A percentile compares a stretch with the other conserved stretches of the same genome.
These are phyloP conservation scores for Tragelaphus strepsiceros DNA, from an alignment of 2,113 vertebrate genomes.

Conservation along the genomic window DNA sequence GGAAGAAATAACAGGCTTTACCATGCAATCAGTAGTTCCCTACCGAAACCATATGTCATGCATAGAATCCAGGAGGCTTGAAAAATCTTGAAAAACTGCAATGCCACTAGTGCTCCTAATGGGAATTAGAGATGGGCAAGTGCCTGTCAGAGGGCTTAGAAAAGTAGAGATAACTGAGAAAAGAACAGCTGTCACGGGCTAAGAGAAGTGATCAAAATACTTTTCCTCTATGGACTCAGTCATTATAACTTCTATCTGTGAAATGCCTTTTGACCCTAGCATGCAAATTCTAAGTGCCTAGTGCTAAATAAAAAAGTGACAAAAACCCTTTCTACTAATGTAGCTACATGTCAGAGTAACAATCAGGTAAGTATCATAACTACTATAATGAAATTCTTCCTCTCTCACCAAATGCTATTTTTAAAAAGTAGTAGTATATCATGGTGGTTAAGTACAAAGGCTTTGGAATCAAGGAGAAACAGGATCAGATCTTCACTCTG, in stretches of 20 bases:
- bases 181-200: background rate
- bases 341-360: background rate
- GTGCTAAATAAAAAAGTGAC: background rate
- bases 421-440: background rate
- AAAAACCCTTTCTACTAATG: background rate
- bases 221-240: background rate
- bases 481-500: background rate
- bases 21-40: slow-evolving; percentile 38
- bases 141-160: background rate
- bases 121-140: slow-evolving; percentile 34
- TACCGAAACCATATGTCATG: slow-evolving; percentile 43
- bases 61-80: slow-evolving; percentile 21
- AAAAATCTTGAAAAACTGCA: slow-evolving; percentile 48
- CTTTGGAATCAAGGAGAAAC: background rate
- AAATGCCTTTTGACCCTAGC: background rate
- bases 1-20: slow-evolving; percentile 71
- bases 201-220: background rate
- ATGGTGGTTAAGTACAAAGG: background rate
- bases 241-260: background rate
- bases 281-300: slow-evolving; percentile 8
- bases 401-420: background rate
- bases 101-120: background rate
- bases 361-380: background rate
- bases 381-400: background rate
- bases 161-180: slow-evolving; percentile 36